Evolutionary conservation across 2,888 invertebrate genomes (phyloP), one percentile per base, ranked within the genome.

Genomic region (Clivina fossor): DNA sequence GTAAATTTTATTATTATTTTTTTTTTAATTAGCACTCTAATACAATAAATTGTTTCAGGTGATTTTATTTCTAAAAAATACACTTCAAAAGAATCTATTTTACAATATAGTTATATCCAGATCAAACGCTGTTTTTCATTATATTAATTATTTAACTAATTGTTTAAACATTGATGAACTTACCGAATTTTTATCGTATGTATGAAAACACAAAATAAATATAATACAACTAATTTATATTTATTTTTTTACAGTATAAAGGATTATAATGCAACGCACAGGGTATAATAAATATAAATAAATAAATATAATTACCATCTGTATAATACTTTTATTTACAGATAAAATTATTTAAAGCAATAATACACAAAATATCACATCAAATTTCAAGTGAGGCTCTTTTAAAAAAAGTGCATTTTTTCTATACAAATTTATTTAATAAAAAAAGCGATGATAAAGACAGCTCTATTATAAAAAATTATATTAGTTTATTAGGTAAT

Each of bases 41-140:
- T 38, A 18, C 1, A 13, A 11, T 22, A 13, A 50, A 11, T 56
- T 30, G 33, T 75, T 77, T 7, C 69, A 88, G 86, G 81, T 90
- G 16, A 79, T 88, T 0, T 69, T 92, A 5, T 92, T 87, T 71
- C 76, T 93, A 2, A 83, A 83, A 54, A 83, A 81, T 66, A 88
- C 90, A 0, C 69, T 93, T 5, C 88, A 87, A 62, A 80, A 80
- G 62, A 81, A 82, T 57, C 70, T 90, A 35, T 85, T 91, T 24
- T 81, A 85, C 58, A 82, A 83, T 63, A 73, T 90, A 38, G 70
- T 93, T 1, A 75, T 84, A 0, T 80, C 82, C n/a, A 76, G 86
- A 55, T 84, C 85, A 1, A 74, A 82, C 3, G 91, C 90, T 0
- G 76, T 89, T 7, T 80, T 83, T 60, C 86, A 88, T 63, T 92